phyloP scores from a whole-genome alignment of 2,888 invertebrate species.

The Megaustenia siamemsis region DNA sequence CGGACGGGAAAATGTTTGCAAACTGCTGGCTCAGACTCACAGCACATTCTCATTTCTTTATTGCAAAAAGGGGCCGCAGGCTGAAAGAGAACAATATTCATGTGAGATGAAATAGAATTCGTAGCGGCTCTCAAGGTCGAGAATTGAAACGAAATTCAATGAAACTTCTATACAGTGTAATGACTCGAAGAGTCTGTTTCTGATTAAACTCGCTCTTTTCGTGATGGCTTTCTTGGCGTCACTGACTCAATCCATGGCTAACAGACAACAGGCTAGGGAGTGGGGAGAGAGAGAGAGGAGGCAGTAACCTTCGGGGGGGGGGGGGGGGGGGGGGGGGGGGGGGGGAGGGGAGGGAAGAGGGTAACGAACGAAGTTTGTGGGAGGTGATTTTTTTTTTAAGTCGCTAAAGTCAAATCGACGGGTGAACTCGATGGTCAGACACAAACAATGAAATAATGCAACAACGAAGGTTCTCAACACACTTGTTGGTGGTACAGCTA shows the following conservation, averaged over 20 bases:
- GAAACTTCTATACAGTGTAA: conserved; percentile 4
- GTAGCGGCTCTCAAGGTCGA: not conserved
- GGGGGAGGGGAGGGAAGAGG: not conserved
- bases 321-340: not conserved
- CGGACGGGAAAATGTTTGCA: not conserved
- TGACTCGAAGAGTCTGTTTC: conserved; percentile 21
- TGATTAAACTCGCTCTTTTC: not conserved
- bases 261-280: not conserved
- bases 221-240: not conserved
- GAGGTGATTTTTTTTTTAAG: not conserved
- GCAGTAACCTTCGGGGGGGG: not conserved
- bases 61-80: conserved; percentile 4
- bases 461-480: too few species aligned
- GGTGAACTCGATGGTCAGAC: too few species aligned
- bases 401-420: too few species aligned
- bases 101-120: conserved; percentile 31
- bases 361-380: not conserved
- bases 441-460: too few species aligned
- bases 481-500: too few species aligned
- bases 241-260: not conserved
- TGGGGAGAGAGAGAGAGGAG: not conserved
- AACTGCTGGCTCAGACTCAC: conserved; percentile 21
- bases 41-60: not conserved
- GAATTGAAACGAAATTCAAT: conserved; percentile 39
- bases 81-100: conserved; percentile 33